A percentile compares a stretch with the other conserved stretches of the same genome.
Conservation (phyloP, 2,888 invertebrate genomes). For the Leptura quadrifasciata region DNA sequence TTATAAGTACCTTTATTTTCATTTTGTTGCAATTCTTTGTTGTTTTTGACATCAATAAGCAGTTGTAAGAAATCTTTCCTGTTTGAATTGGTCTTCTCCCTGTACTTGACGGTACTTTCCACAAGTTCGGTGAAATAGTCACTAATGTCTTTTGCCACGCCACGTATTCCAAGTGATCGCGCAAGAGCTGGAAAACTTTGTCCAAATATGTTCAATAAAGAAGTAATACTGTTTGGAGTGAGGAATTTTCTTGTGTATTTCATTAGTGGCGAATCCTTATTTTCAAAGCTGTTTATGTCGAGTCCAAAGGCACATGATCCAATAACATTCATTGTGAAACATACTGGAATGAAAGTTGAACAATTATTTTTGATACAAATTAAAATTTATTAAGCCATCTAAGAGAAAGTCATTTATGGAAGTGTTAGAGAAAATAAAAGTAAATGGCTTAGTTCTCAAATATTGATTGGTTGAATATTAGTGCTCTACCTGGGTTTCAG, state of each 20-base stretch:
- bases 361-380: no score
- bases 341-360: conserved; percentile 2
- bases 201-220: conserved; percentile 28
- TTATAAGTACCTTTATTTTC: background rate
- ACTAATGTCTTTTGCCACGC: conserved; percentile 57
- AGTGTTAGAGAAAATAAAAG: no score
- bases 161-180: conserved; percentile 52
- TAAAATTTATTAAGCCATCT: no score
- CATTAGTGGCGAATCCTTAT: conserved; percentile 73
- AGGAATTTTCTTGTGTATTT: conserved; percentile 50
- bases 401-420: no score
- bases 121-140: conserved; percentile 73
- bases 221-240: conserved; percentile 15
- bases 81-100: conserved; percentile 71
- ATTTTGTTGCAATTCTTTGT: conserved; percentile 14
- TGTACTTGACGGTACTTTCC: conserved; percentile 70
- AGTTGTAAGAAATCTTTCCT: conserved; percentile 76
- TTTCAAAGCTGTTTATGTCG: conserved; percentile 76
- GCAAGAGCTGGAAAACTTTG: conserved; percentile 49
- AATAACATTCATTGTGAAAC: conserved; percentile 1
- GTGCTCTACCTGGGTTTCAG: no score
- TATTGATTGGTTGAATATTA: no score
- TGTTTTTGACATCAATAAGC: conserved; percentile 65
- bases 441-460: no score
- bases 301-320: conserved; percentile 76